phyloP scores from a whole-genome alignment of 2,797 vertebrate species.

The Furcifer pardalis region DNA sequence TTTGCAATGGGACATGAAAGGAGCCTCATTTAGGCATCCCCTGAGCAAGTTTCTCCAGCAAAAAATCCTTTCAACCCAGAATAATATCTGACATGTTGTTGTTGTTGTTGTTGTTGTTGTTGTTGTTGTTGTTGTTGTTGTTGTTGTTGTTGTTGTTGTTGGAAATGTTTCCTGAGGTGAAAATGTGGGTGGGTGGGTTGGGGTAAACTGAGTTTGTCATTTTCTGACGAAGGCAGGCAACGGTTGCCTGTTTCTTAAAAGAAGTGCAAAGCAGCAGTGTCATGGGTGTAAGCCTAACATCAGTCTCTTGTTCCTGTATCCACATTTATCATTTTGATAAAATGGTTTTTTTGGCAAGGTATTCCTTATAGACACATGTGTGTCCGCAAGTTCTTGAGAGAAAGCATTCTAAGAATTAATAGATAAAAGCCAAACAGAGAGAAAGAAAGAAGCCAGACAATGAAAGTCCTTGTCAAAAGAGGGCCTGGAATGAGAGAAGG shows the following conservation, averaged over 20 bases:
- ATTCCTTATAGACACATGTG: slow-evolving; percentile 48
- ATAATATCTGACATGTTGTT: too few relatives aligned
- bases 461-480: slow-evolving; percentile 58
- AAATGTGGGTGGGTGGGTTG: background rate
- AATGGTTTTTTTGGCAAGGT: slow-evolving; percentile 49
- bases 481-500: slow-evolving; percentile 39
- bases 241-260: background rate
- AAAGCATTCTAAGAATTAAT: slow-evolving; percentile 51
- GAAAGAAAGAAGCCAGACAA: slow-evolving; percentile 48
- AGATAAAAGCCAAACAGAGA: slow-evolving; percentile 44
- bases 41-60: too few relatives aligned
- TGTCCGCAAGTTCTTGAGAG: background rate
- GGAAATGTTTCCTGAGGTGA: background rate
- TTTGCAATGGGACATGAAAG: background rate
- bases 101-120: too few relatives aligned
- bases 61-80: too few relatives aligned
- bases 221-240: background rate
- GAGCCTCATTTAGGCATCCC: too few relatives aligned
- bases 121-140: too few relatives aligned
- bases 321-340: background rate
- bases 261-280: background rate
- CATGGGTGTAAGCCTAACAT: background rate
- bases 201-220: background rate
- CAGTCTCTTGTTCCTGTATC: background rate
- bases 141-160: too few relatives aligned